Percentiles rank a stretch among this genome's conserved stretches.
Evolutionary conservation across 2,113 vertebrate genomes (phyloP).

Genomic region (Sebastes fasciatus): DNA sequence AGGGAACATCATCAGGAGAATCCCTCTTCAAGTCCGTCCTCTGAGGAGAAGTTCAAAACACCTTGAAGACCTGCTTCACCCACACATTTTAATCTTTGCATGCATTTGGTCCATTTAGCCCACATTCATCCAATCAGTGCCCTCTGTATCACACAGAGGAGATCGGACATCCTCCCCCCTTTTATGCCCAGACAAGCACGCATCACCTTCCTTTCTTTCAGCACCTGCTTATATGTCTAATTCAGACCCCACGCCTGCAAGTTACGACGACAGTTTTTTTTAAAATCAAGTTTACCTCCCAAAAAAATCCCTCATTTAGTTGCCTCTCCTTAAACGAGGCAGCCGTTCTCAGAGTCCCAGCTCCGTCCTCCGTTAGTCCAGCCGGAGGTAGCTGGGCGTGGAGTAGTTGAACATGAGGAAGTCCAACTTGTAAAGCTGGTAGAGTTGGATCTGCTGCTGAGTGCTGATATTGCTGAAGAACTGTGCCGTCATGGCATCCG

Average conservation of each 20-base stretch:
- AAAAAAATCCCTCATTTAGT: slow-evolving; percentile 44
- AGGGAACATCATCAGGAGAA: slow-evolving; percentile 41
- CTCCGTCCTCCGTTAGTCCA: slow-evolving; percentile 85
- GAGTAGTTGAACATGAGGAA: slow-evolving; percentile 99
- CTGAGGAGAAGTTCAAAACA: slow-evolving; percentile 49
- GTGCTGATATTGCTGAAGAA: slow-evolving; percentile 99
- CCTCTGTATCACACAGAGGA: slow-evolving; percentile 28
- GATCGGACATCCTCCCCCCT: slow-evolving; percentile 28
- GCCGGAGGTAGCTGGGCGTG: slow-evolving; percentile 94
- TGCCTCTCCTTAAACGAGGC: slow-evolving; percentile 38
- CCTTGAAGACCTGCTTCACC: slow-evolving; percentile 78
- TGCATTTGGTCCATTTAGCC: slow-evolving; percentile 47
- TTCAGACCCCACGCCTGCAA: slow-evolving; percentile 39
- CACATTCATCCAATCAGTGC: slow-evolving; percentile 34
- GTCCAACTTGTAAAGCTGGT: slow-evolving; percentile 97
- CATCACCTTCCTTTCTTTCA: slow-evolving; percentile 32
- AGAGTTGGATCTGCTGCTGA: slow-evolving; percentile 92
- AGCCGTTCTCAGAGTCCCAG: slow-evolving; percentile 50
- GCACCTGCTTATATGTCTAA: slow-evolving; percentile 34
- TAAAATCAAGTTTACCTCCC: slow-evolving; percentile 59
- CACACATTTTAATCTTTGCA: slow-evolving; percentile 50
- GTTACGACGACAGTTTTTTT: slow-evolving; percentile 38
- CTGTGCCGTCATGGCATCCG: slow-evolving; percentile 96
- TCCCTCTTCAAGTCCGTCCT: slow-evolving; percentile 40
- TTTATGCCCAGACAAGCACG: slow-evolving; percentile 31